Base-by-base conservation (phyloP, 2,797 vertebrate species). In the Rhinella marina region DNA sequence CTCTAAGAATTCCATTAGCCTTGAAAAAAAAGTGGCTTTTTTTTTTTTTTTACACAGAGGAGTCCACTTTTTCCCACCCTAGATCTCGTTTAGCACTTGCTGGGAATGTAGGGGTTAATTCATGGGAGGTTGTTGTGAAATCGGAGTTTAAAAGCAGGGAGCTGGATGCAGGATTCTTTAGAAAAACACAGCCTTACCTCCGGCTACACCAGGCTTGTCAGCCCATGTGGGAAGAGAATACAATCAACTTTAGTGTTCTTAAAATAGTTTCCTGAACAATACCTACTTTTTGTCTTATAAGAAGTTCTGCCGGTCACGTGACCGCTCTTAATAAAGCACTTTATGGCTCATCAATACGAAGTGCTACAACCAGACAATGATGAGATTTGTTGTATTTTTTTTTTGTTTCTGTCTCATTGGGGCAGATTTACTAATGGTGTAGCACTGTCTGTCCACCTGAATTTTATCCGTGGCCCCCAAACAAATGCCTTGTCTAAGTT, bases 281-380 rank as follows among this genome's bases (percentile, higher is more conserved):
- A 93, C 90, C 86, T 27, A 7, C 21, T 90, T 92, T 91, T 66
- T 62, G 87, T n/a, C n/a, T n/a, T 88, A 56, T 72, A 70, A 21
- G 93, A 72, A 94, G 91, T 94, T 95, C 85, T 86, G 84, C 52
- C 91, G 90, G 90, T 94, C 93, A 92, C 90, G 85, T 94, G 92
- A 88, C 88, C 91, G 27, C 90, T 92, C 86, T 91, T 93, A 86
- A 90, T 91, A 91, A 87, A 92, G 90, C 76, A 85, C 16, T 61
- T 66, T 87, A 27, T 83, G 76, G 90, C 92, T 90, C 88, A 88
- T 92, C 90, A 92, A 91, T 90, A 93, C 81, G 87, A 54, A 77
- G 82, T 88, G 61, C 48, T 66, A 25, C 19, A 56, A 25, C 50
- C 66, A 70, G 78, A 54, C 41, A 52, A 25, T 54, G 54, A 52